Percentiles rank a stretch among this genome's conserved stretches.
Conservation (phyloP, 2,113 vertebrate genomes). For the Aegotheles bennettii region DNA sequence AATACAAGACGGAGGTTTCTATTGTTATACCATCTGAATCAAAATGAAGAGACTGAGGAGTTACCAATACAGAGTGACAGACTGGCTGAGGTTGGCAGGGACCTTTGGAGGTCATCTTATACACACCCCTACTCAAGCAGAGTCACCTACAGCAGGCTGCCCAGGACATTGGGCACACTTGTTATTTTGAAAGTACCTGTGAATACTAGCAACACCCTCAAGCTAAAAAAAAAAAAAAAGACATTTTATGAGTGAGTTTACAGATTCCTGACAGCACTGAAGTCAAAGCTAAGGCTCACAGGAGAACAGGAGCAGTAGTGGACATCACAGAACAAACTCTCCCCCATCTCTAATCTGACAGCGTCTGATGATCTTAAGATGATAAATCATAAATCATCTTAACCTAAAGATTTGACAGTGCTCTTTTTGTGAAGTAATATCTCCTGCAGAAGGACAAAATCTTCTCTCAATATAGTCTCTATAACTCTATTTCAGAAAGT, state of each 20-base stretch:
- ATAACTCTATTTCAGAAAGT: not conserved
- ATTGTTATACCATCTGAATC: not conserved
- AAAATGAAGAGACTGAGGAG: not conserved
- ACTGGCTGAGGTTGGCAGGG: not conserved
- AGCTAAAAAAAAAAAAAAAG: not conserved
- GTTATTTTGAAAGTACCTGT: not conserved
- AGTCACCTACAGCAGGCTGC: not conserved
- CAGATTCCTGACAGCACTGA: not conserved
- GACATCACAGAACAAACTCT: not conserved
- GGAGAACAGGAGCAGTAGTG: not conserved
- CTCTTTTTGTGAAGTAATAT: not conserved
- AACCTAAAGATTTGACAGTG: not conserved
- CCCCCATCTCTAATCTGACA: not conserved
- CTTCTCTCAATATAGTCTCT: not conserved
- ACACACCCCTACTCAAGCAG: not conserved
- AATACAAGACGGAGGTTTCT: not conserved
- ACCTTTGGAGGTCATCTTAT: not conserved
- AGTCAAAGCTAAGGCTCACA: not conserved
- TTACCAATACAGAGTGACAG: not conserved
- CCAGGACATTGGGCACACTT: not conserved
- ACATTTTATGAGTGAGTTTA: not conserved
- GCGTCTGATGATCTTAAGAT: not conserved
- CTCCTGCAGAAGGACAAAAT: not conserved
- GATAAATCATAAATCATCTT: not conserved
- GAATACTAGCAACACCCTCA: not conserved